Conservation (phyloP, 1,140 invertebrate genomes). For the Ganaspis sp. region DNA sequence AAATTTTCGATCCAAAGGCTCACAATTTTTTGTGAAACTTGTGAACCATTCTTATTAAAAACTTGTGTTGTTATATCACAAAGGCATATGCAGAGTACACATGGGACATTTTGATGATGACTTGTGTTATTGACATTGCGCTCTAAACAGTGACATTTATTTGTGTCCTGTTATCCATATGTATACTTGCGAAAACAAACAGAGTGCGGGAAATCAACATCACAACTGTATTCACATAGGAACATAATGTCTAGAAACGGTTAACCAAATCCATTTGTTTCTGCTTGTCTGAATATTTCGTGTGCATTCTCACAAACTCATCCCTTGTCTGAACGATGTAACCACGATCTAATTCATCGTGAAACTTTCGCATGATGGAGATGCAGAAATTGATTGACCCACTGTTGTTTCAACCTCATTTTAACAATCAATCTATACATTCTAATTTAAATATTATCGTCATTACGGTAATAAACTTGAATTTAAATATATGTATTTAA, state of each 20-base stretch:
- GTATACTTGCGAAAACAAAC: background rate
- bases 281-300: slow-evolving; percentile 25
- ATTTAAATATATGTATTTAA: no score
- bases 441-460: no score
- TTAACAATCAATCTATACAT: no score
- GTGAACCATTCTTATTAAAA: no score
- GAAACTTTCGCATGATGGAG: slow-evolving; percentile 16
- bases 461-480: no score
- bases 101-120: no score
- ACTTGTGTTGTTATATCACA: no score
- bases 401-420: background rate
- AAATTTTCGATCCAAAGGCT: no score
- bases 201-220: background rate
- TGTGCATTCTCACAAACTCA: slow-evolving; percentile 22
- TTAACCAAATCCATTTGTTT: slow-evolving; percentile 22
- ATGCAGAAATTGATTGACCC: background rate
- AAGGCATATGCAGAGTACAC: no score
- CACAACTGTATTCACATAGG: background rate
- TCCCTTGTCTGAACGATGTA: slow-evolving; percentile 5
- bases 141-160: slow-evolving; percentile 3
- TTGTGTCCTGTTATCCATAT: background rate
- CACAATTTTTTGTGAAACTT: no score
- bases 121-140: background rate
- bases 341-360: slow-evolving; percentile 14
- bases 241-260: background rate